phyloP scores from a whole-genome alignment of 2,113 vertebrate species.

The Suricata suricatta region DNA sequence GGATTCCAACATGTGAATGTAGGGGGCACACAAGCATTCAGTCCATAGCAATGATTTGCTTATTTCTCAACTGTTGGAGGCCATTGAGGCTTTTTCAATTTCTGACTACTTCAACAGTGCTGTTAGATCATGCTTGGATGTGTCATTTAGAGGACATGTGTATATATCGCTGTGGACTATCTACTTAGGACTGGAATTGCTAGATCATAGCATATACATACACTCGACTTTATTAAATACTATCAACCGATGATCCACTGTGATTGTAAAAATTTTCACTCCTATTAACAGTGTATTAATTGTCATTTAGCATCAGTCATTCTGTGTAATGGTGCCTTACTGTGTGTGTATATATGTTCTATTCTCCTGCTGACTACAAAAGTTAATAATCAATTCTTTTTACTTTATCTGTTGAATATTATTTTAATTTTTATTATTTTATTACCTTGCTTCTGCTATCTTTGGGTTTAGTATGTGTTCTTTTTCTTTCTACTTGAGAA shows the following conservation, averaged over 20 bases:
- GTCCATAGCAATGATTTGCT: neutral
- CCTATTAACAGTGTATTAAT: neutral
- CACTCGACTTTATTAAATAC: neutral
- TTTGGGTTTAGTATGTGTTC: neutral
- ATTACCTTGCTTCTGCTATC: neutral
- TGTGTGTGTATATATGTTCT: neutral
- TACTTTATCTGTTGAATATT: neutral
- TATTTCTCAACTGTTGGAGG: neutral
- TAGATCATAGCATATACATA: neutral
- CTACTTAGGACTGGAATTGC: neutral
- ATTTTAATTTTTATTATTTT: slow-evolving; percentile 6
- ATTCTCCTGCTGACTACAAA: neutral
- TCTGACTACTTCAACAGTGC: neutral
- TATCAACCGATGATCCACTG: neutral
- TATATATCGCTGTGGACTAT: neutral
- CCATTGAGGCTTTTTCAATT: neutral
- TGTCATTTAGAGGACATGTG: neutral
- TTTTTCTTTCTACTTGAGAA: neutral
- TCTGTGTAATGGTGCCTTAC: neutral
- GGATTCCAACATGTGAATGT: neutral
- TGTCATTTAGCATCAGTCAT: neutral
- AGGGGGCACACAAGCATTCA: neutral
- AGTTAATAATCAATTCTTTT: neutral
- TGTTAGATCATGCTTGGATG: neutral
- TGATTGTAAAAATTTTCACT: neutral